These are phyloP conservation scores for Microcaecilia unicolor DNA, from an alignment of 2,797 vertebrate genomes.

Conservation along the genomic window DNA sequence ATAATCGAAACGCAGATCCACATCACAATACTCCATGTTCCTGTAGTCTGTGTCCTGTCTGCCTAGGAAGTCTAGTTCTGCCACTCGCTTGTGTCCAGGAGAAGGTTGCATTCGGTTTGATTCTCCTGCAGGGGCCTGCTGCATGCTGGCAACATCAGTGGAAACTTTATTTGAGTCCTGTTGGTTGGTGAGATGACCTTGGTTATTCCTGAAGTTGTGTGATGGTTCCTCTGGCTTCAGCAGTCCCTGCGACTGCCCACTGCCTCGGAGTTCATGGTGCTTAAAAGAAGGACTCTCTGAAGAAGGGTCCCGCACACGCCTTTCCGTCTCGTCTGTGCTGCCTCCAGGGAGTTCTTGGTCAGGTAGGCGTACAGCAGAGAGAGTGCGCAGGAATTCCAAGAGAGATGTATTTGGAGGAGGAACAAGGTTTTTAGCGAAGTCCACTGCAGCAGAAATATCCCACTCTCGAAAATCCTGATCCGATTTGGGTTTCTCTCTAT, in stretches of 20 bases:
- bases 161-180: conserved; percentile 50
- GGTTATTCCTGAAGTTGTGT: conserved; percentile 46
- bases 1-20: conserved; percentile 90
- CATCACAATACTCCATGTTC: conserved; percentile 91
- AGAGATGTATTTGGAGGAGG: conserved; percentile 46
- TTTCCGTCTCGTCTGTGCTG: conserved; percentile 46
- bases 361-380: conserved; percentile 36
- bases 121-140: conserved; percentile 47
- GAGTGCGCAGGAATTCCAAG: conserved; percentile 49
- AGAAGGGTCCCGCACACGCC: conserved; percentile 24
- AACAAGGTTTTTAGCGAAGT: conserved; percentile 59
- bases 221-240: conserved; percentile 40
- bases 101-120: conserved; percentile 26
- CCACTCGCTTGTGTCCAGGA: conserved; percentile 8
- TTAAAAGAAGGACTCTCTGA: conserved; percentile 45
- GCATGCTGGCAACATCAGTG: conserved; percentile 36
- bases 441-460: conserved; percentile 52
- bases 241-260: conserved; percentile 43
- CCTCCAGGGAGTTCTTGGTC: conserved; percentile 45
- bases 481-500: conserved; percentile 52
- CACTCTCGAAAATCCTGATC: conserved; percentile 71
- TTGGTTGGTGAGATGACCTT: conserved; percentile 36
- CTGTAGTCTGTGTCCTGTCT: conserved; percentile 63
- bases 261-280: conserved; percentile 39
- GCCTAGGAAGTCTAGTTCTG: conserved; percentile 63